Evolutionary conservation across 1,140 invertebrate genomes (phyloP), one percentile per base, ranked within the genome.

Genomic region (Tyrophagus putrescentiae): DNA sequence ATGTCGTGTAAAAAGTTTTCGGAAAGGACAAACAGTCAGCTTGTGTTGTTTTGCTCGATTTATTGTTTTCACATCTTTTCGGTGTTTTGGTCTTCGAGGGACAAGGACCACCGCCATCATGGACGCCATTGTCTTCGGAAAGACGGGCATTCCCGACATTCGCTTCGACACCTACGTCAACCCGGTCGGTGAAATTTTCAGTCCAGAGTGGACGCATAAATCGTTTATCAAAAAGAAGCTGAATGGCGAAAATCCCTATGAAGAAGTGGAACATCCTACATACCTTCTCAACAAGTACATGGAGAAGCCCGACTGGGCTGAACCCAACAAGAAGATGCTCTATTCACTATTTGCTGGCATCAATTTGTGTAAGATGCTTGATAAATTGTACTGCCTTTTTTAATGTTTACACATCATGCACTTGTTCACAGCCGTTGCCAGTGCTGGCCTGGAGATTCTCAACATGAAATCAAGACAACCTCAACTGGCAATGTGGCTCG

Each of bases 241-340:
- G 27, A n/a, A 33, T 29, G 31, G 31, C 3, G 25, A 52, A 54
- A 54, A 54, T 42, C 25, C 18, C 25, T 4, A 42, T 2, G 25
- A 54, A 31, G 39, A 29, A 31, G 31, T 31, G 3, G 52, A 54
- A 34, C n/a, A n/a, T n/a, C n/a, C n/a, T n/a, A n/a, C n/a, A n/a
- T 54, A 9, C 18, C 25, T 54, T 1, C 9, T 54, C 28, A 54
- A 54, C 27, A 18, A n/a, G 9, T 54, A 21, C 28, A 34, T 27
- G 21, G 32, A 31, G 11, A 54, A 54, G 39, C 52, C 52, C 4
- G 52, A 54, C 27, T 54, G 39, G 32, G 52, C 27, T 13, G 52
- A 27, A 4, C 13, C 25, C 2, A 31, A 54, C 39, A 13, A 25
- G 21, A 54, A 54, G 27, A 16, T 54, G 4, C 39, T 18, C 25